Base-by-base conservation (phyloP, 2,113 vertebrate species). In the Heterotilapia buettikoferi region DNA sequence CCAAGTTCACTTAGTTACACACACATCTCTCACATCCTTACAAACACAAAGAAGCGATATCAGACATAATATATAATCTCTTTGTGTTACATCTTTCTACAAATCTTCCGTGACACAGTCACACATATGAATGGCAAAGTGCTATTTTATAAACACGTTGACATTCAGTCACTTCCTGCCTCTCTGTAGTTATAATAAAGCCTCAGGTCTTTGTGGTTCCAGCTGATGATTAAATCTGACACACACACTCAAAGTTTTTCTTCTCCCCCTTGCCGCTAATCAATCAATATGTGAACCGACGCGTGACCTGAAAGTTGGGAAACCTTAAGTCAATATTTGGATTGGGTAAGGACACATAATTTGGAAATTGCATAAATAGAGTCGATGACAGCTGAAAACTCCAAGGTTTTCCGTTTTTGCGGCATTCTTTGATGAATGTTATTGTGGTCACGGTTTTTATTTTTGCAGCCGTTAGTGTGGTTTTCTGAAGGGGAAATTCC, bases 311-410 rank as follows among this genome's bases (percentile, higher is more conserved):
- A 88, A 92, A 88, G 83, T 83, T 87, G 56, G 90, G 83, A 94
- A 94, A 90, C 84, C 91, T 89, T 83, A 86, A 91, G 91, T 95
- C 91, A 95, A 95, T 95, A 91, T 95, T 95, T 93, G 86, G 80
- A 91, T 84, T 90, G 90, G 93, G 66, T 88, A 82, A 87, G 82
- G 87, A 84, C 84, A 90, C 92, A 88, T 91, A 9, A 94, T 93
- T 92, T 92, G 24, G 73, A 93, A 93, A 95, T 93, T 90, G 57
- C 80, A 92, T 90, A 90, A 93, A 89, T 91, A 33, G 6, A 52
- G 57, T 59, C 16, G 90, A 80, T 80, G 92, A 95, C 93, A 94
- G 94, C 82, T 93, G 78, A 85, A 88, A 90, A 76, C 9, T 43
- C 18, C 38, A 78, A 47, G 86, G 38, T 79, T 89, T 92, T 87